Conservation (phyloP, 92 coral and sea anemone species). For the Metridium senile region DNA sequence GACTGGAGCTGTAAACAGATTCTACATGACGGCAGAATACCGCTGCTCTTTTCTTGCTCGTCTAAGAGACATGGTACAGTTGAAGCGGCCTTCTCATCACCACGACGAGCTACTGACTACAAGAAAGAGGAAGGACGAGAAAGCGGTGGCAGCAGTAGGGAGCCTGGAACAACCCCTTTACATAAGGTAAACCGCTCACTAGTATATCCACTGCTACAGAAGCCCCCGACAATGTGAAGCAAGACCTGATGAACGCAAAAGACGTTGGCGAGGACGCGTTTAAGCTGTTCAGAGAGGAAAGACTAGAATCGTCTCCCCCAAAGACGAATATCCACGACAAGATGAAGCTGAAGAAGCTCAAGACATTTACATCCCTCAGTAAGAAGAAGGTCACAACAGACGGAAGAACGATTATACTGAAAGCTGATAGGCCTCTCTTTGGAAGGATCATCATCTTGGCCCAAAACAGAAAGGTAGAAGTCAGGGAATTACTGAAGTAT, state of each 20-base stretch:
- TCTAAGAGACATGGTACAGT: constrained; percentile 45
- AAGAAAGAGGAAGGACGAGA: constrained; percentile 45
- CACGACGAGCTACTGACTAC: constrained; percentile 49
- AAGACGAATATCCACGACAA: constrained; percentile 33
- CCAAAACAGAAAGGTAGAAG: no score
- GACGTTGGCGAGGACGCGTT: constrained; percentile 33
- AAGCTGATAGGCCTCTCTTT: no score
- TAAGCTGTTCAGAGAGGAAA: constrained; percentile 35
- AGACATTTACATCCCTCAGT: constrained; percentile 34
- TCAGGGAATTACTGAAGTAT: constrained; percentile 26
- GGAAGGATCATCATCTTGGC: no score
- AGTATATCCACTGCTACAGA: no score
- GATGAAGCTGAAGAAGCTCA: constrained; percentile 45
- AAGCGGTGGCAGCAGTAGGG: constrained; percentile 53
- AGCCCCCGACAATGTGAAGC: no score
- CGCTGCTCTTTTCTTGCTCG: no score
- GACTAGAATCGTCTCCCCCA: constrained; percentile 42
- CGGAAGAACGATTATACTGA: no score
- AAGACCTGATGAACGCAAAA: no score
- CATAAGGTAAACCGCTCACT: constrained; percentile 29
- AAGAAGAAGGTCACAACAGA: constrained; percentile 42
- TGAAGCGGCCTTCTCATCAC: constrained; percentile 31
- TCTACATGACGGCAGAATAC: constrained; percentile 61
- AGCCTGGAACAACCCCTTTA: constrained; percentile 56
- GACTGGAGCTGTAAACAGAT: constrained; percentile 57